Evolutionary conservation across 2,888 invertebrate species (phyloP), one percentile per base, ranked within the genome.

Genomic region (Drosophila nr. perissopoda): DNA sequence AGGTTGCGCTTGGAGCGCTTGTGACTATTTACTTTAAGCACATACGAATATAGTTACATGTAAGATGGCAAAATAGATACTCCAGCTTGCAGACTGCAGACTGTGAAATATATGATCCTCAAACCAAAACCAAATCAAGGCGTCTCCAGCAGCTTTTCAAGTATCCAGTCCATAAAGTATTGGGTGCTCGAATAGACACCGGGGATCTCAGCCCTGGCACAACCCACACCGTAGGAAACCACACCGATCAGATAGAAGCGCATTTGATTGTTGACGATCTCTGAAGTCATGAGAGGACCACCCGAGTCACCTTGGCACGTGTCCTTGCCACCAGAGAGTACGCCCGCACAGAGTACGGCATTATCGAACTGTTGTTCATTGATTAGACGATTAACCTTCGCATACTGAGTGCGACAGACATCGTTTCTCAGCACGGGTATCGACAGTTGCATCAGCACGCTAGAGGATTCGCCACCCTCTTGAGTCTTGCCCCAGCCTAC

Each of bases 371-470:
- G 93, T 56, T 91, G 79, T 4, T 79, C 74, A 4, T 86, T 80
- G 7, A 92, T 71, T 3, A 87, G 63, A 25, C 89, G 91, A 0
- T 85, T 89, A 29, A 88, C 73, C 5, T 78, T 81, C 16, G 64
- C 75, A 68, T 93, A 93, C 10, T 82, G 79, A 3, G 92, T 83
- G 48, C 93, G 93, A 84, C 98, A 98, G 69, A 93, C 93, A 0
- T 94, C 92, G 82, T 95, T 95, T 21, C 93, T 92, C 1, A 96
- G 94, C 0, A 97, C 95, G 0, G 97, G 96, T 54, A 98, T 91
- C 90, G 96, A 95, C 18, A 96, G 94, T 60, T 96, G 95, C 89
- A 95, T 95, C 5, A 98, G 93, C 4, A 93, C 93, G 0, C 94
- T 92, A 11, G 97, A 95, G 0, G 95, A 93, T 10, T 95, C 95